Conservation (phyloP, 2,797 vertebrate species). For the Catamblyrhynchus diadema region DNA sequence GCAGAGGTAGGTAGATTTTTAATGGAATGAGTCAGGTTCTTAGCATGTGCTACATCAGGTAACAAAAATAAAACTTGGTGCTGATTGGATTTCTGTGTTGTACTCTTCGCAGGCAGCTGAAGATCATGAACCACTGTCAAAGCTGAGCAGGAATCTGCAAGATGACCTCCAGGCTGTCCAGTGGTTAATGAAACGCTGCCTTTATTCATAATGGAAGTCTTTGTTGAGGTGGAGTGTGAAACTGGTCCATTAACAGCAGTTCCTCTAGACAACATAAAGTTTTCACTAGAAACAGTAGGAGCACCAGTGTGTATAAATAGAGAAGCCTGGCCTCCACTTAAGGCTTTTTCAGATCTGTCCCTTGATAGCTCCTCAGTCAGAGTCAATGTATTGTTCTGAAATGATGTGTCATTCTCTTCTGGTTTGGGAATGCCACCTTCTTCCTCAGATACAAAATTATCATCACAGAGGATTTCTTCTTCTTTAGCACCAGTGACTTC, state of each 20-base stretch:
- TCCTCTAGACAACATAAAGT: constrained; percentile 88
- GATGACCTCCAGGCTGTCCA: constrained; percentile 84
- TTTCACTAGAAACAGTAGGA: constrained; percentile 89
- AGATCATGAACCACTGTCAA: constrained; percentile 87
- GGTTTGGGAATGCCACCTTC: constrained; percentile 84
- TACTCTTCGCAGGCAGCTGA: constrained; percentile 81
- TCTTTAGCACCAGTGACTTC: constrained; percentile 84
- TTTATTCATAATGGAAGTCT: constrained; percentile 90
- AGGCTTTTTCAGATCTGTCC: constrained; percentile 91
- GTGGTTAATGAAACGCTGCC: constrained; percentile 83
- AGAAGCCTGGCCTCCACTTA: constrained; percentile 94
- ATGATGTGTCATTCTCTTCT: constrained; percentile 82
- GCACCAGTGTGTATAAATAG: constrained; percentile 89
- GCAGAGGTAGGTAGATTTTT: constrained; percentile 86
- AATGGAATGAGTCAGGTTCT: constrained; percentile 85
- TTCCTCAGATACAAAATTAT: constrained; percentile 78
- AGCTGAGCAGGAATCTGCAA: constrained; percentile 83
- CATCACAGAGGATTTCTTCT: constrained; percentile 81
- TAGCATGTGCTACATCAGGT: constrained; percentile 87
- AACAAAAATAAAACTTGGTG: constrained; percentile 85
- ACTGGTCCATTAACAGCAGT: constrained; percentile 96
- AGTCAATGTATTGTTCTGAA: constrained; percentile 83
- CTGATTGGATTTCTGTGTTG: constrained; percentile 85
- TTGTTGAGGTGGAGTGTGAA: constrained; percentile 92
- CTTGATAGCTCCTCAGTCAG: constrained; percentile 84